Evolutionary conservation across 2,113 vertebrate genomes (phyloP).

Genomic region (Aepyceros melampus): DNA sequence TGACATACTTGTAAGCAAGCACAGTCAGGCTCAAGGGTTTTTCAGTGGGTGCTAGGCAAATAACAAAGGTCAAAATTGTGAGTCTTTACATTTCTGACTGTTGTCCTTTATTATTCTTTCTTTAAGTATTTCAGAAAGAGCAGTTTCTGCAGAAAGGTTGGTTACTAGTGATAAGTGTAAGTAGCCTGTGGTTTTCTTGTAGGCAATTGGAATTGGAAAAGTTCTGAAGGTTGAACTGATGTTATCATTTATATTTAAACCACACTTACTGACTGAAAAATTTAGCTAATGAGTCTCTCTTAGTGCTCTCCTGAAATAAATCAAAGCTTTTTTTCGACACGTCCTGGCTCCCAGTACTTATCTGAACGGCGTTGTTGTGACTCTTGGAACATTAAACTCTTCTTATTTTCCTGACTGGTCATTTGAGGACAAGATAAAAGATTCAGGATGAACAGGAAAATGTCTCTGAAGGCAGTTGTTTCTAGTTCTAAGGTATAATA

Average conservation of each 20-base stretch:
- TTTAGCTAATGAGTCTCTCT: neutral
- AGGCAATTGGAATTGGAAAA: neutral
- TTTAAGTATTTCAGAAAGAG: neutral
- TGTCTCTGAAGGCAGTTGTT: neutral
- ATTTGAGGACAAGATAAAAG: neutral
- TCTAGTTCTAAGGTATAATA: neutral
- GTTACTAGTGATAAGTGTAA: neutral
- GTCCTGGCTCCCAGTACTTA: neutral
- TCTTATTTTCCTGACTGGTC: conserved; percentile 1
- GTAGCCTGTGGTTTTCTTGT: neutral
- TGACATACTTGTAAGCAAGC: neutral
- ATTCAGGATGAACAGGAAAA: neutral
- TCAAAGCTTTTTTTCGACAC: neutral
- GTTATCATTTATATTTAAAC: conserved; percentile 32
- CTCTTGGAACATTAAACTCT: neutral
- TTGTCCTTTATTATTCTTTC: neutral
- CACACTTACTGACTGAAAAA: conserved; percentile 8
- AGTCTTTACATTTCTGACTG: neutral
- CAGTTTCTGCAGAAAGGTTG: neutral
- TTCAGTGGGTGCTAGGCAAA: neutral
- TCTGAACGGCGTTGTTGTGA: neutral
- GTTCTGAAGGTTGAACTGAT: neutral
- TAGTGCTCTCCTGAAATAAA: conserved; percentile 36
- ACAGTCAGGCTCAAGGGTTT: neutral
- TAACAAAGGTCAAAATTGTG: neutral